Base-by-base conservation (phyloP, 2,113 vertebrate species). In the Aphyosemion australe region DNA sequence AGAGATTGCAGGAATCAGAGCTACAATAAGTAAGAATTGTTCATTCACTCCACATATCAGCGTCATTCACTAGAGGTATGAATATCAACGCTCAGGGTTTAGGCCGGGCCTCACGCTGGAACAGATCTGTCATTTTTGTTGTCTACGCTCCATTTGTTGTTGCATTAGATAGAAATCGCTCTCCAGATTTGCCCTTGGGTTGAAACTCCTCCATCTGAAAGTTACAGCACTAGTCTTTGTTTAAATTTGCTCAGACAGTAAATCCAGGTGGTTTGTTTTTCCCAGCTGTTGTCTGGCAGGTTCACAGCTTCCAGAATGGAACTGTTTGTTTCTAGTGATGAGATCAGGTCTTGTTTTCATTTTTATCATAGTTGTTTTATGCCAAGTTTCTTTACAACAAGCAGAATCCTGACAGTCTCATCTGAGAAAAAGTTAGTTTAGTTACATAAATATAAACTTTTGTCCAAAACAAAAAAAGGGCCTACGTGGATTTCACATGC, bases 101-200 rank as follows among this genome's bases (percentile, higher is more conserved):
- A 65, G 74, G 32, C 12, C 13, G 1, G 46, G 65, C 49, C 80
- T 66, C 63, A 45, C 21, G n/a, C 50, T 58, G 67, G 53, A 83
- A 76, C 67, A 70, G 21, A 80, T 70, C 49, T 59, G 51, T 59
- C 61, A 46, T 82, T 75, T 74, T 58, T 49, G 70, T 60, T 74
- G 53, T 41, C 65, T 26, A 8, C 59, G 45, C 66, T 67, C 63
- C 69, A 78, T 82, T 82, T 84, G 69, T 76, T 63, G 66, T 63
- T 53, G 76, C 69, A 71, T 85, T 66, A 78, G 63, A 74, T 42
- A 39, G 19, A 71, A 74, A 79, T 71, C 76, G 70, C 74, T 26
- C 41, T 60, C 61, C 56, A 46, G 46, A 59, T 71, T 65, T 78
- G 48, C 53, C 61, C 64, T 69, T 70, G 63, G 62, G 18, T 88